Evolutionary conservation across 2,113 vertebrate genomes (phyloP), one percentile per base, ranked within the genome.

Genomic region (Semicossyphus pulcher): DNA sequence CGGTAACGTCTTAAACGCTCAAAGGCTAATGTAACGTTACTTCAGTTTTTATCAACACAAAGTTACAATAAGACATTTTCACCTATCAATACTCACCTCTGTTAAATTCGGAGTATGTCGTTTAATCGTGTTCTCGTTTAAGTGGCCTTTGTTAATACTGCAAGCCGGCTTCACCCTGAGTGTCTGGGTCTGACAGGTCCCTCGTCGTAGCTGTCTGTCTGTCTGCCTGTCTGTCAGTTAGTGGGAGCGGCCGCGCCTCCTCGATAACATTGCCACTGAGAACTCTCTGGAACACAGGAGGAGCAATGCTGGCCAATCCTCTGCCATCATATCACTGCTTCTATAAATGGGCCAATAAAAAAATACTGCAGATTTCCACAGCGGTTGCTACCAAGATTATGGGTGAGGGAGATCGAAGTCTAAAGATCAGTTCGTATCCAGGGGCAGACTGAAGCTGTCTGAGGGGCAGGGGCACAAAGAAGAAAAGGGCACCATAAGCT

Each of bases 211-310:
- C 25, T 3, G 37, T 36, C 34, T 36, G 34, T 36, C 4, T 5
- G 4, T 36, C 4, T 5, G 34, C 7, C 12, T 44, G 7, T 7
- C 18, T 21, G 60, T 42, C 53, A 3, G 18, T 32, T 1, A 11
- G 26, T 1, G 29, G 16, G 31, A 34, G 71, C 26, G 41, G 65
- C 65, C 36, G 68, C 76, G 10, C 65, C 72, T 53, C 73, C 20
- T 61, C 29, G 9, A 9, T 16, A 9, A 48, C 15, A 42, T 49
- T 56, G 21, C 65, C 64, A 7, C 42, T 32, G 42, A 71, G 88
- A 91, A 91, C 34, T 45, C 53, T 92, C 91, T 52, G 76, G 89
- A 92, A 91, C 63, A 1, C 47, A n/a, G 59, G 66, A 75, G 45
- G 51, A 69, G 75, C 44, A 31, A 56, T 1, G 32, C 45, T 25